Percentiles rank a stretch among this genome's conserved stretches.
These are phyloP conservation scores for Notechis scutatus DNA, from an alignment of 2,113 vertebrate genomes.

Conservation along the genomic window DNA sequence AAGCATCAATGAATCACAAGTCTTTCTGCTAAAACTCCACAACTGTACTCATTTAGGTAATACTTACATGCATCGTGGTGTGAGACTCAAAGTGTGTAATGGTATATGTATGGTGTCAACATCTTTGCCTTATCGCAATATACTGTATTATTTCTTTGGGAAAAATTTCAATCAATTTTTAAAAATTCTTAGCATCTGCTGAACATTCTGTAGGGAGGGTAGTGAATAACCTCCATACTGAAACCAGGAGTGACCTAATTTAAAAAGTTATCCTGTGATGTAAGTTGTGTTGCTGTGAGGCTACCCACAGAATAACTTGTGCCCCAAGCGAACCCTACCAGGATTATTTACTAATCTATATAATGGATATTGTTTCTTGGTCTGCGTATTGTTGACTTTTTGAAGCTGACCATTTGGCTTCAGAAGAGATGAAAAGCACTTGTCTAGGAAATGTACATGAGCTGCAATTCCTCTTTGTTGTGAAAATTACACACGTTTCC, in stretches of 20 bases:
- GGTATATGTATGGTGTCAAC: neutral
- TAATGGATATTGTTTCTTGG: no score
- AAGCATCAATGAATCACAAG: neutral
- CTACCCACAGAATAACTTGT: neutral
- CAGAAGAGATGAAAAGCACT: neutral
- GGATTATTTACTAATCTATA: no score
- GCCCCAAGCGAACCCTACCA: neutral
- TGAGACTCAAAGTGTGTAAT: neutral
- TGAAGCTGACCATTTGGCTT: neutral
- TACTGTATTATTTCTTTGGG: neutral
- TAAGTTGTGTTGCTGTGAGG: neutral
- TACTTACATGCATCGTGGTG: neutral
- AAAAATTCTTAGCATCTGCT: neutral
- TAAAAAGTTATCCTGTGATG: neutral
- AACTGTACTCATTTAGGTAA: neutral
- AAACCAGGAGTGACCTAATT: neutral
- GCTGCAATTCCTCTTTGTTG: neutral
- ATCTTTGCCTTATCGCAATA: neutral
- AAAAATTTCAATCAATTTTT: neutral
- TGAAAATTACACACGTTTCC: neutral
- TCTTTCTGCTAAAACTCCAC: neutral
- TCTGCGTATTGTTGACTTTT: neutral
- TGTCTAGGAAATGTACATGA: neutral
- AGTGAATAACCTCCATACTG: neutral
- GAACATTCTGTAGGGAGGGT: neutral